These are phyloP conservation scores for Gopherus flavomarginatus DNA, from an alignment of 2,113 vertebrate species.

Conservation along the genomic window DNA sequence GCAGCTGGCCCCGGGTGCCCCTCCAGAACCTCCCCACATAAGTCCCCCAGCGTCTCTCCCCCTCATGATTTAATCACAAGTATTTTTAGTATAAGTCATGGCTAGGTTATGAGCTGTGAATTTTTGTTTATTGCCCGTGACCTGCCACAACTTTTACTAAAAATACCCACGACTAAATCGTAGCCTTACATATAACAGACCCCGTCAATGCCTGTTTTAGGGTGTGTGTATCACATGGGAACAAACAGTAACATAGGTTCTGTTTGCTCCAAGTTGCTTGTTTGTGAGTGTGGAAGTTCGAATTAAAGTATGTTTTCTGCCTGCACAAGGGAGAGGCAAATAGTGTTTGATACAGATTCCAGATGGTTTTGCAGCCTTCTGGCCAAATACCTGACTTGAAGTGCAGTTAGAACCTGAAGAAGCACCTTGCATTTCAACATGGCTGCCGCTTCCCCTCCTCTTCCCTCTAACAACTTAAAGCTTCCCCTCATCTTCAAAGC, in stretches of 20 bases:
- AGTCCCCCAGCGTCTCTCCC: no score
- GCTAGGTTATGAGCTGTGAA: no score
- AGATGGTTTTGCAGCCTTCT: neutral
- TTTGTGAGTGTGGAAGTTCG: neutral
- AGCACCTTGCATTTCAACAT: neutral
- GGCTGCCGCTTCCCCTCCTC: neutral
- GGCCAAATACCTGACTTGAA: neutral
- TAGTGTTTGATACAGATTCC: neutral
- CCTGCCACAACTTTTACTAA: no score
- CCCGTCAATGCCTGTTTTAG: neutral
- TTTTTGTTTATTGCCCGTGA: no score
- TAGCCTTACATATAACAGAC: neutral
- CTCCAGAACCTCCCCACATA: no score
- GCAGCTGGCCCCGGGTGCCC: rapidly evolving
- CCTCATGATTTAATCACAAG: no score
- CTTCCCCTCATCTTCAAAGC: neutral
- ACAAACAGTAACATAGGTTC: neutral
- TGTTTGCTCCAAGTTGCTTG: neutral
- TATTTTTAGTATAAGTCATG: no score
- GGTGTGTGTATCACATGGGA: neutral
- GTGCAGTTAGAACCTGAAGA: neutral
- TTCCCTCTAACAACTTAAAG: neutral
- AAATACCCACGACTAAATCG: no score
- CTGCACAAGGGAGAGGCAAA: neutral
- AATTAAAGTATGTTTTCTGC: neutral